A percentile compares a stretch with the other conserved stretches of the same genome.
These are phyloP conservation scores for Helobdella robusta DNA, from an alignment of 2,888 invertebrate species.

Conservation along the genomic window DNA sequence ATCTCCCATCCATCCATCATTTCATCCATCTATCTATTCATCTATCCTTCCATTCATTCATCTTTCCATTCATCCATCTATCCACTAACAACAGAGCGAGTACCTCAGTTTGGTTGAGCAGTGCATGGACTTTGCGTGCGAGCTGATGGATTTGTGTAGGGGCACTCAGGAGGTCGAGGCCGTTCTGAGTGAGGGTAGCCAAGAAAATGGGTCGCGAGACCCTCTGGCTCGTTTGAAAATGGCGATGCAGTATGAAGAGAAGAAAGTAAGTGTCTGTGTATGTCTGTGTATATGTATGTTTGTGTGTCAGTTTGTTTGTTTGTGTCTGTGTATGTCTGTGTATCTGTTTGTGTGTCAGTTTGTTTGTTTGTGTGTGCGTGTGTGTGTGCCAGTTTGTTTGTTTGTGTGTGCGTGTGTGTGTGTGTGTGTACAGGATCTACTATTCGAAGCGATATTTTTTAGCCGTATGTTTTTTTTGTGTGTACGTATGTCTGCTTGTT, in stretches of 20 bases:
- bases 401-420: conserved; percentile 17
- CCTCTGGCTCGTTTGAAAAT: conserved; percentile 60
- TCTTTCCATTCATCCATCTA: no score
- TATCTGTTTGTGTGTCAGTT: no score
- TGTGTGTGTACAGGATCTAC: not conserved
- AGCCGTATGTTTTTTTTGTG: not conserved
- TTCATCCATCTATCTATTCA: no score
- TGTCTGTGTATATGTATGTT: conserved; percentile 10
- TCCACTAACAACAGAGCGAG: conserved; percentile 50
- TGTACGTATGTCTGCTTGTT: conserved; percentile 7
- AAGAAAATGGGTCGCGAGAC: conserved; percentile 53
- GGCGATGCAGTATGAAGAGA: conserved; percentile 63
- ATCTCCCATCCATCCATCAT: no score
- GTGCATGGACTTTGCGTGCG: conserved; percentile 50
- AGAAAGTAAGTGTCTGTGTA: conserved; percentile 50
- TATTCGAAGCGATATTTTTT: conserved; percentile 1
- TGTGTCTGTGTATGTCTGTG: no score
- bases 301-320: conserved; percentile 10
- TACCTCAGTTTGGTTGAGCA: conserved; percentile 57
- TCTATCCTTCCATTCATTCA: not conserved
- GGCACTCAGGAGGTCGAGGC: conserved; percentile 63
- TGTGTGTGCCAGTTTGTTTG: conserved; percentile 4
- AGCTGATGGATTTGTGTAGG: conserved; percentile 56
- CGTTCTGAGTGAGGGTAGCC: conserved; percentile 57
- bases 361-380: conserved; percentile 15